Percentiles rank a stretch among this genome's conserved stretches.
These are phyloP conservation scores for Bujurquina vittata DNA, from an alignment of 2,113 vertebrate genomes.

Conservation along the genomic window DNA sequence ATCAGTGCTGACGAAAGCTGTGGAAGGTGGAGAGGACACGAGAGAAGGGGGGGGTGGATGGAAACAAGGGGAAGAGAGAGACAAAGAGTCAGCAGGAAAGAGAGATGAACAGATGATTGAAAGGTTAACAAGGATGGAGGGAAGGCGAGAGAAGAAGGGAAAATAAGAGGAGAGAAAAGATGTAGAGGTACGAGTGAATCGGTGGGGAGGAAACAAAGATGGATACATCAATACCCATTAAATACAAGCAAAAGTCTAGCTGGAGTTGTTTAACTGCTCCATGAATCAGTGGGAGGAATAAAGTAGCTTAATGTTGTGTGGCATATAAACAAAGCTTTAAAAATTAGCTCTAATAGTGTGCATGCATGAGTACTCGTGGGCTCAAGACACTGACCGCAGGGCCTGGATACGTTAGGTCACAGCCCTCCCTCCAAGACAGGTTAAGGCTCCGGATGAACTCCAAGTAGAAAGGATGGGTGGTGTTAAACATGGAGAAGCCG, in stretches of 20 bases:
- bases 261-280: constrained; percentile 56
- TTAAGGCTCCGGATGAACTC: constrained; percentile 95
- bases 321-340: constrained; percentile 55
- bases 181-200: constrained; percentile 41
- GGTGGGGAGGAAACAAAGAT: constrained; percentile 49
- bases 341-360: constrained; percentile 26
- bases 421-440: constrained; percentile 93
- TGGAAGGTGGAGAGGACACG: constrained; percentile 14
- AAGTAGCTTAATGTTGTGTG: constrained; percentile 43
- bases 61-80: constrained; percentile 1
- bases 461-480: constrained; percentile 90
- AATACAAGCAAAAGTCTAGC: constrained; percentile 43
- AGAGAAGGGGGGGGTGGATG: background rate
- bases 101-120: constrained; percentile 37
- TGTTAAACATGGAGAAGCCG: constrained; percentile 96
- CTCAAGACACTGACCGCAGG: constrained; percentile 83
- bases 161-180: constrained; percentile 41
- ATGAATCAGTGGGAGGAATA: constrained; percentile 55
- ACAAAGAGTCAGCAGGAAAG: constrained; percentile 13
- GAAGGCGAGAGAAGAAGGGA: background rate
- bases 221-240: constrained; percentile 63
- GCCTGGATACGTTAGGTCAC: constrained; percentile 88
- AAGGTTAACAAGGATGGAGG: constrained; percentile 42
- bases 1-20: constrained; percentile 92
- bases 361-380: constrained; percentile 10